phyloP scores from a whole-genome alignment of 2,797 vertebrate genomes.

The Sebastes oblongus region DNA sequence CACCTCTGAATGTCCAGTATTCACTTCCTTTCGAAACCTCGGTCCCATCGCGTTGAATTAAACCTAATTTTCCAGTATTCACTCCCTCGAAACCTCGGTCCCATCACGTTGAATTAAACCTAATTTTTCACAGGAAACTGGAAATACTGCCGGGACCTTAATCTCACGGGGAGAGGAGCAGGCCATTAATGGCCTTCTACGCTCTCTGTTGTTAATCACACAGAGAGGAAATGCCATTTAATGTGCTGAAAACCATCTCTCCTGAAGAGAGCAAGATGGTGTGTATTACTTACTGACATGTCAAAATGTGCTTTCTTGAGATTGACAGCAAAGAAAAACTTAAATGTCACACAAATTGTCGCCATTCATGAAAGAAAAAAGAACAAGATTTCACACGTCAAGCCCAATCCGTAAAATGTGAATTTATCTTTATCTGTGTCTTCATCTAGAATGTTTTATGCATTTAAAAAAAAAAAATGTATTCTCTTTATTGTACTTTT shows the following conservation, averaged over 20 bases:
- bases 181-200: constrained; percentile 45
- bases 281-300: constrained; percentile 12
- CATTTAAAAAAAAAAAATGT: neutral
- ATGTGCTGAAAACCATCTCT: constrained; percentile 39
- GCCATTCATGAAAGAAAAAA: neutral
- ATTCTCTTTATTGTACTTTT: neutral
- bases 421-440: neutral
- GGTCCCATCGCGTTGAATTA: neutral
- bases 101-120: constrained; percentile 13
- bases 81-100: constrained; percentile 17
- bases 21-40: constrained; percentile 24
- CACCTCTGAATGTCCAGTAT: constrained; percentile 31
- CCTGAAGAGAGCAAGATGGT: constrained; percentile 15
- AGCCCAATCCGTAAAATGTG: neutral
- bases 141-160: constrained; percentile 49
- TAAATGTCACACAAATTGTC: constrained; percentile 19
- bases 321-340: constrained; percentile 10
- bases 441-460: neutral
- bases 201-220: constrained; percentile 61
- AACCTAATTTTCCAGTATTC: constrained; percentile 36
- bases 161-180: constrained; percentile 48
- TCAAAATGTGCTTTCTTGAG: constrained; percentile 17
- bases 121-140: constrained; percentile 57
- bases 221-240: constrained; percentile 47
- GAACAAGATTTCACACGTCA: neutral